Base-by-base conservation (phyloP, 2,113 vertebrate species). In the Alexandromys fortis region DNA sequence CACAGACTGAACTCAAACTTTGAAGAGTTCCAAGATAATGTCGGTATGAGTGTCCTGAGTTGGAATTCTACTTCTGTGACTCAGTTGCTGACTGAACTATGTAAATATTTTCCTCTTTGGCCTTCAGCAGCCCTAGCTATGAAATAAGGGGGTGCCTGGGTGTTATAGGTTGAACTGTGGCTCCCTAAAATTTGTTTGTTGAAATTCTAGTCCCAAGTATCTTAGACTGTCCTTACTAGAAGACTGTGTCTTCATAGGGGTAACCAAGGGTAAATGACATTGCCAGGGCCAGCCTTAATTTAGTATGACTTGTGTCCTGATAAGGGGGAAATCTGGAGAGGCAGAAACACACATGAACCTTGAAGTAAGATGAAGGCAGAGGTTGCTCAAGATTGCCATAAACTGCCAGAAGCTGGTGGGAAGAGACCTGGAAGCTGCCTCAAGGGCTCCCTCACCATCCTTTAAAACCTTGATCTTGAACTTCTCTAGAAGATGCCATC, bases 201-300 rank as follows among this genome's bases (percentile, higher is more conserved):
- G 55, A 87, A 49, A n/a, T 26, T 61, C 26, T 85, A 45, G 38
- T 65, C 58, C 38, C n/a, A 42, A 65, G 38, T 28, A 42, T 79
- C 45, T 96, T 76, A 85, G 76, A 78, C 67, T 58, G 87, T 90
- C 12, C 61, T 91, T 38, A 42, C 82, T 91, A 30, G 73, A 75
- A 95, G 83, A 55, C 5, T 81, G 72, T 24, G 63, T 73, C 72
- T 86, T 58, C 61, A 4, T 4, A 72, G 58, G 91, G 22, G 22
- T 42, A 77, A 78, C 86, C 52, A 22, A 78, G n/a, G 92, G 67
- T 82, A 95, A 89, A 91, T 26, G 38, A 67, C 9, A 4, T 79
- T n/a, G 47, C 73, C 75, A 7, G 90, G 63, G 22, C 42, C 7
- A 24, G 28, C 2, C 70, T 11, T 90, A 35, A n/a, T 42, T 26